phyloP scores from a whole-genome alignment of 2,113 vertebrate species.

The Hippopotamus amphibius region DNA sequence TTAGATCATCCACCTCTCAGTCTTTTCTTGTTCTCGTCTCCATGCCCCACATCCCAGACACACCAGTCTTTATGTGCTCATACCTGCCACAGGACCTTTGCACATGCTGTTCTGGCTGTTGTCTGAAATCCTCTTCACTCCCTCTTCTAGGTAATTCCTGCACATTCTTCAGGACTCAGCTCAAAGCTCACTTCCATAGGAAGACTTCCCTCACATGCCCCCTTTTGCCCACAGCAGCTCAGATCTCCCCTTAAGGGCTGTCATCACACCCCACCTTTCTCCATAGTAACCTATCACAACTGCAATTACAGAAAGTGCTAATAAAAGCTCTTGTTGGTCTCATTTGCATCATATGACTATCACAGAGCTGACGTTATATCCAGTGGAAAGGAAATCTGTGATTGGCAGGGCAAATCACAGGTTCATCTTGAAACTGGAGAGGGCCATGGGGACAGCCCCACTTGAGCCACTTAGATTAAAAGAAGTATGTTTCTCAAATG shows the following conservation, averaged over 20 bases:
- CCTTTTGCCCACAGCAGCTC: not conserved
- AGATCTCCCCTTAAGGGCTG: not conserved
- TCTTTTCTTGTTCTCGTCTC: not conserved
- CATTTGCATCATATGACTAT: not conserved
- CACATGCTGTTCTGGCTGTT: not conserved
- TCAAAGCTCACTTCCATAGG: not conserved
- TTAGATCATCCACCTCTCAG: not conserved
- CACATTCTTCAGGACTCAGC: not conserved
- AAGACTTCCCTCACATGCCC: not conserved
- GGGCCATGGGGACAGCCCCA: not conserved
- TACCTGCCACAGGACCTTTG: not conserved
- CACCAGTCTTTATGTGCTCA: not conserved
- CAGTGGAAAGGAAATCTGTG: not conserved
- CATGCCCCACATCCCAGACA: not conserved
- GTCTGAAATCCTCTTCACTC: not conserved
- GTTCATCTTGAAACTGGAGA: not conserved
- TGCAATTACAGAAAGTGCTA: not conserved
- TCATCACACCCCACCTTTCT: not conserved
- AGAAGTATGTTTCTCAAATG: not conserved
- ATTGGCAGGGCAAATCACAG: rapidly evolving
- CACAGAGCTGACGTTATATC: not conserved
- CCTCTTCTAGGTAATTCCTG: not conserved
- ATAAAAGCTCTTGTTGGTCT: not conserved
- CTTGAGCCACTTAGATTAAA: not conserved
- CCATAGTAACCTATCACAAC: not conserved